Conservation (phyloP, 2,113 vertebrate genomes). For the Plestiodon gilberti region DNA sequence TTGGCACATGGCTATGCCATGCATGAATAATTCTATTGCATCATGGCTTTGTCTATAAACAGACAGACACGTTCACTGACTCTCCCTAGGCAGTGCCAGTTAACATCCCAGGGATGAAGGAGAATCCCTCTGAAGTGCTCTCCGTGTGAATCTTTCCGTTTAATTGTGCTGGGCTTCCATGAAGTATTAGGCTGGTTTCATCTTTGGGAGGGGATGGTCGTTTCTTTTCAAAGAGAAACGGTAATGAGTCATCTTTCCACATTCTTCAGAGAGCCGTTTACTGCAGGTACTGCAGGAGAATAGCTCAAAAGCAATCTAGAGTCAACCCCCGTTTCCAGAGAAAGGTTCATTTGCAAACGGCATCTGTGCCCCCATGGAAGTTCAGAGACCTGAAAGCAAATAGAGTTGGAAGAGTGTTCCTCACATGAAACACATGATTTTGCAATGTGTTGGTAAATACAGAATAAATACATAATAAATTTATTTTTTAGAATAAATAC, state of each 20-base stretch:
- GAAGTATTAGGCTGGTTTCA: conserved; percentile 14
- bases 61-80: neutral
- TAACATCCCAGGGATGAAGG: neutral
- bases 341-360: conserved; percentile 21
- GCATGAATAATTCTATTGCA: neutral
- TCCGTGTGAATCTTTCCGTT: neutral
- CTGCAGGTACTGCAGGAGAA: neutral
- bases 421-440: neutral
- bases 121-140: neutral
- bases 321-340: neutral
- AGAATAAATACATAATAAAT: too few relatives aligned
- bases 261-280: conserved; percentile 5
- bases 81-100: neutral
- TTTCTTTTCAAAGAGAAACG: conserved; percentile 33
- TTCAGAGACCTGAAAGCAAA: neutral
- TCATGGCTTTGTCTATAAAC: neutral
- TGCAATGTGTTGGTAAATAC: neutral
- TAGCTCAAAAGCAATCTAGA: conserved; percentile 21
- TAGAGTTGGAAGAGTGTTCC: neutral
- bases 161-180: neutral
- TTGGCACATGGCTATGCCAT: neutral
- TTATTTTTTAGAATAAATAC: neutral
- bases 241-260: neutral
- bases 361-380: conserved; percentile 47
- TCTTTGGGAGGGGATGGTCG: neutral